Base-by-base conservation (phyloP, 2,888 invertebrate species). In the Lordiphosa fenestrarum region DNA sequence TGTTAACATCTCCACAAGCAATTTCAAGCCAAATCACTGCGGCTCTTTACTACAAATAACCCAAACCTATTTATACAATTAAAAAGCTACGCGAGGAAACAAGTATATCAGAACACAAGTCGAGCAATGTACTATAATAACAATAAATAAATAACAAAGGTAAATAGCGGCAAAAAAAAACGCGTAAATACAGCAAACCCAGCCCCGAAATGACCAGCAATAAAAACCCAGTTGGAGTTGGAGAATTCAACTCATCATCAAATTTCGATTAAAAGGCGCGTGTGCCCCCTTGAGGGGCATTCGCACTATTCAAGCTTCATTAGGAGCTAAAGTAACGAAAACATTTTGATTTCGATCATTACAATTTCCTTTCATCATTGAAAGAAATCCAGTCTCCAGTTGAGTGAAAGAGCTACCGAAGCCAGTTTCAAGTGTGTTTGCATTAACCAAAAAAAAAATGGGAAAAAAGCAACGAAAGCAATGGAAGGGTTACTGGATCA, bases 241-340 rank as follows among this genome's bases (percentile, higher is more conserved):
- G 35, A 55, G 60, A 83, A 72, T 76, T 76, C 76, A 44, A 15
- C 44, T 44, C 84, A 85, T 83, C 84, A 81, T 83, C 76, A 85
- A 80, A 83, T 85, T 85, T 80, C 85, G 84, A 80, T 80, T 80
- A 85, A 76, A 80, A 69, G 84, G 69, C 84, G 54, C 66, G 75
- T 69, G 78, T 82, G 71, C 44, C 44, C 44, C 44, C 33, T 33
- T 33, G 33, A 42, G 70, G 75, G 80, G 80, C 85, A 85, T 72
- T 83, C 85, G 85, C 78, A 84, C 85, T 78, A 85, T 81, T 78
- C 71, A 72, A 72, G 85, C 82, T 82, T 84, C 85, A 85, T 82
- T 82, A 82, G 84, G 69, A 77, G 82, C 73, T 68, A 73, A 84
- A 85, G 81, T 74, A 81, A 85, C 77, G 71, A 84, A 85, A 85